A percentile compares a stretch with the other conserved stretches of the same genome.
Evolutionary conservation across 2,113 vertebrate genomes (phyloP).

Genomic region (Tichodroma muraria): DNA sequence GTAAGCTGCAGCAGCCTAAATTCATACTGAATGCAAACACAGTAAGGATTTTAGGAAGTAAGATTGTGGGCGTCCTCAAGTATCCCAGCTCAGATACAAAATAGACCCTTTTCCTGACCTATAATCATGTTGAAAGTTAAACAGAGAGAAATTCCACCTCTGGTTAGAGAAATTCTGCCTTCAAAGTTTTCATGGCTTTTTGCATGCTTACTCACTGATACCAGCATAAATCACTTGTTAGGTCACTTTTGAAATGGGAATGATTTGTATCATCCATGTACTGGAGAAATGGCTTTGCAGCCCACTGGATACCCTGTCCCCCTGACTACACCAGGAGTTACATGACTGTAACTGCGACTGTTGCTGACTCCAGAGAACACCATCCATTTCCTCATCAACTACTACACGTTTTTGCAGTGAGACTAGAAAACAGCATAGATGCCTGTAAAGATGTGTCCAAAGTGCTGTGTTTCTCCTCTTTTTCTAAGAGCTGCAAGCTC

Average conservation of each 20-base stretch:
- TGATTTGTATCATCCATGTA: not conserved
- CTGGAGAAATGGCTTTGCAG: not conserved
- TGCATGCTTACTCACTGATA: not conserved
- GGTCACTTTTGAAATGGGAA: not conserved
- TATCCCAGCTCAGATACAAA: not conserved
- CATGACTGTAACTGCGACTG: not conserved
- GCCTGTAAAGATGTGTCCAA: not conserved
- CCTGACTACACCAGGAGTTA: not conserved
- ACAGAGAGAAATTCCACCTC: not conserved
- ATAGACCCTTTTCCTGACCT: not conserved
- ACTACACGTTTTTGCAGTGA: not conserved
- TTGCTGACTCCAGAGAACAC: not conserved
- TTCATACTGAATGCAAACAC: not conserved
- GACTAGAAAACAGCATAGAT: not conserved
- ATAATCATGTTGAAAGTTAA: not conserved
- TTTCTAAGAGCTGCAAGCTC: not conserved
- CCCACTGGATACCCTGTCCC: not conserved
- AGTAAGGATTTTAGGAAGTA: not conserved
- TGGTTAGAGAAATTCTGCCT: not conserved
- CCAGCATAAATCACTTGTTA: not conserved
- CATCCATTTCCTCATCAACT: not conserved
- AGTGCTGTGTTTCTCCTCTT: not conserved
- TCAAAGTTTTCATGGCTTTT: not conserved
- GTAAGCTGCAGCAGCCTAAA: not conserved
- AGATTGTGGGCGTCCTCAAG: not conserved